Percentiles rank a stretch among this genome's conserved stretches.
Conservation (phyloP, 2,888 invertebrate species). For the Drosophila prostipennis region DNA sequence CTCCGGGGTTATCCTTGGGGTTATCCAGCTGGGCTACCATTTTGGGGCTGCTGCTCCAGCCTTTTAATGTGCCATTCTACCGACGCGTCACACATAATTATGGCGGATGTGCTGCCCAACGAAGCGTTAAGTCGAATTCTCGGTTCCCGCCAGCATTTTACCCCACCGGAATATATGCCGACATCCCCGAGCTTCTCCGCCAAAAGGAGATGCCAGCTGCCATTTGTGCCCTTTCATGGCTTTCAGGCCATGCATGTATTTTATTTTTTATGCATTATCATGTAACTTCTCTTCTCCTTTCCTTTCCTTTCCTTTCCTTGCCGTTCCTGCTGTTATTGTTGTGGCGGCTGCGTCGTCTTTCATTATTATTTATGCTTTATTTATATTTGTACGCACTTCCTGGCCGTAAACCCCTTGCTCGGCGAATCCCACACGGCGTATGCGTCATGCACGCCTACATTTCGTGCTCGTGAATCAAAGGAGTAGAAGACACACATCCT, state of each 20-base stretch:
- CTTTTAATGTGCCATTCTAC: conserved; percentile 71
- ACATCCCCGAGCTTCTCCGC: no score
- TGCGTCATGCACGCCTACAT: conserved; percentile 59
- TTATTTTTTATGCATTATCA: conserved; percentile 80
- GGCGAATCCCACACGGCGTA: conserved; percentile 59
- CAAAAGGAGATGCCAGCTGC: conserved; percentile 45
- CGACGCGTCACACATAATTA: conserved; percentile 79
- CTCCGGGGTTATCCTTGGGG: conserved; percentile 13
- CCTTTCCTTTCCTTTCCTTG: no score
- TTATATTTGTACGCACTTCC: conserved; percentile 78
- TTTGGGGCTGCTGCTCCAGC: background rate
- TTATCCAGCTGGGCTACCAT: conserved; percentile 17
- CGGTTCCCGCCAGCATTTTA: conserved; percentile 46
- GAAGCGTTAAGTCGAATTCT: conserved; percentile 79
- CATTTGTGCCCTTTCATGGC: conserved; percentile 65
- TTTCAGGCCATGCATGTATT: conserved; percentile 64
- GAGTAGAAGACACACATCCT: conserved; percentile 38
- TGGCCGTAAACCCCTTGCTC: conserved; percentile 53
- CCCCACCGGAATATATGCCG: background rate
- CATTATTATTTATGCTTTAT: conserved; percentile 79
- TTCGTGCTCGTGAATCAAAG: conserved; percentile 45
- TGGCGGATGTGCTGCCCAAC: conserved; percentile 79
- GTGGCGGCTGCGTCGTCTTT: conserved; percentile 59
- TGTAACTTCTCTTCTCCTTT: conserved; percentile 36
- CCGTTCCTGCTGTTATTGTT: conserved; percentile 24